These are phyloP conservation scores for Platypus cylindrus DNA, from an alignment of 2,888 invertebrate genomes.

Conservation along the genomic window DNA sequence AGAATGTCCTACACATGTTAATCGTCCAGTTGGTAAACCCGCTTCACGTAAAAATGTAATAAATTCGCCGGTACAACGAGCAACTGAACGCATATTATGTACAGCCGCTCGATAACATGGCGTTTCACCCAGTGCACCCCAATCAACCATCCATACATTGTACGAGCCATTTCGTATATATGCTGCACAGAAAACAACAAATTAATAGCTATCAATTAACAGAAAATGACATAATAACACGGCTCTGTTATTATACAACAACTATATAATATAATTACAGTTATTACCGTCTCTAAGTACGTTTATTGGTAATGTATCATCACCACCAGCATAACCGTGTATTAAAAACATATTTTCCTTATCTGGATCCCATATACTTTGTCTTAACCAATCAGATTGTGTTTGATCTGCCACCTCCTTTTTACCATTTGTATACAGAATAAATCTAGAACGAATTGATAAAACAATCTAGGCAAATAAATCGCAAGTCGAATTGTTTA, in stretches of 20 bases:
- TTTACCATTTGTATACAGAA: conserved; percentile 49
- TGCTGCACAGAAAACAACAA: conserved; percentile 35
- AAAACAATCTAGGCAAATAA: no score
- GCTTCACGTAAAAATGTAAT: conserved; percentile 49
- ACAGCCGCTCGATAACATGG: conserved; percentile 59
- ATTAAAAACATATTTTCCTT: conserved; percentile 58
- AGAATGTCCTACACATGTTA: conserved; percentile 68
- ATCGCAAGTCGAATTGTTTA: no score
- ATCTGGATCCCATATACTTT: conserved; percentile 54
- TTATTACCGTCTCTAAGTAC: conserved; percentile 56
- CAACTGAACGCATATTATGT: conserved; percentile 59
- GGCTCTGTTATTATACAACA: background rate
- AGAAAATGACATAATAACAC: background rate
- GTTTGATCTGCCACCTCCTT: conserved; percentile 39
- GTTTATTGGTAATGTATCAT: conserved; percentile 56
- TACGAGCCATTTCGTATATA: conserved; percentile 60
- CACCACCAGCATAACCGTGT: conserved; percentile 69
- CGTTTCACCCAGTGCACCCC: conserved; percentile 56
- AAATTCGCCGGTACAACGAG: conserved; percentile 54
- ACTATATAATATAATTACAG: background rate
- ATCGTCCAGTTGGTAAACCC: conserved; percentile 50
- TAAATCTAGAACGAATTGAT: conserved; percentile 37
- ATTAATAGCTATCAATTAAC: background rate
- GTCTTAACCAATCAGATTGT: conserved; percentile 60
- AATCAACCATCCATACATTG: conserved; percentile 66